Conservation (phyloP, 2,113 vertebrate species). For the Oncorhynchus keta region DNA sequence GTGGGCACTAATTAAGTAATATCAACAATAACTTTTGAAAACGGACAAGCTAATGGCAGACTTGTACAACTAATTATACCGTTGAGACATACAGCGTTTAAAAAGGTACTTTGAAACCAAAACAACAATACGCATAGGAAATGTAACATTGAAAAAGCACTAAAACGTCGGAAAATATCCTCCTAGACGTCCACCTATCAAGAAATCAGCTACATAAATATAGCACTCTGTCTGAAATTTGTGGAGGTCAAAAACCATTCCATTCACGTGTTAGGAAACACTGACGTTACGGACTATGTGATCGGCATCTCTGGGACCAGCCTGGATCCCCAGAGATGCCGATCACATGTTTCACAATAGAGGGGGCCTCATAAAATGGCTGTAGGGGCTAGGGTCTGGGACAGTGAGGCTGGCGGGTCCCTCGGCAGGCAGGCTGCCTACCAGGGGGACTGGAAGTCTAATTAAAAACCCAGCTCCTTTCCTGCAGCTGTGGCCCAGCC, state of each 20-base stretch:
- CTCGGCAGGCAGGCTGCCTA: conserved; percentile 47
- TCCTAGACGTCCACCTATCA: background rate
- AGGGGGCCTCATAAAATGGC: conserved; percentile 40
- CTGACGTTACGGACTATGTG: background rate
- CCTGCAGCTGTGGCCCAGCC: conserved; percentile 73
- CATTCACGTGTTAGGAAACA: background rate
- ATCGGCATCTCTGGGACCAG: background rate
- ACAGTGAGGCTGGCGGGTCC: conserved; percentile 18
- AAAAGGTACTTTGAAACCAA: background rate
- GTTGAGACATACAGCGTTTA: too few relatives aligned
- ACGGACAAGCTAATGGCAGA: background rate
- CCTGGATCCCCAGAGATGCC: too few relatives aligned
- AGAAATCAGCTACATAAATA: background rate
- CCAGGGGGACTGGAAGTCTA: conserved; percentile 69
- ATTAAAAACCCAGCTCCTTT: conserved; percentile 73
- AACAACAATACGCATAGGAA: background rate
- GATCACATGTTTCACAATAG: too few relatives aligned
- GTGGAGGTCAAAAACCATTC: background rate
- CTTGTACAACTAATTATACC: background rate
- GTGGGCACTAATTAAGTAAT: background rate
- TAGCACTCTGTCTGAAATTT: background rate
- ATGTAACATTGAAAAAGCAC: background rate
- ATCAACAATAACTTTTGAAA: background rate
- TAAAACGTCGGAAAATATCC: background rate
- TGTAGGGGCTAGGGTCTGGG: conserved; percentile 19